Conservation (phyloP, 2,888 invertebrate species). For the Idaea straminata region DNA sequence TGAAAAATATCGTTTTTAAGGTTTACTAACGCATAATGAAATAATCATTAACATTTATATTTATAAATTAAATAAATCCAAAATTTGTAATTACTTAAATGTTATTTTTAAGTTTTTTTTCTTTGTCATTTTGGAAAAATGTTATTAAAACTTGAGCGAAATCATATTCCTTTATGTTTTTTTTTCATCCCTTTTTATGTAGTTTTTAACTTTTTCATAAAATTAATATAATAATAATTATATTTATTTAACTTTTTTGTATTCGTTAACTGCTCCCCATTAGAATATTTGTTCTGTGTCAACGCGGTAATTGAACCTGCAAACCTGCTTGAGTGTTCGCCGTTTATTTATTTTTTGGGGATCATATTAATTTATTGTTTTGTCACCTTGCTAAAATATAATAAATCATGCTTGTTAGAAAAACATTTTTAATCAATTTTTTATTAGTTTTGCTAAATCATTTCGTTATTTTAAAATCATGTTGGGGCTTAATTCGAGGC, state of each 20-base stretch:
- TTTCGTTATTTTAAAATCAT: constrained; percentile 1
- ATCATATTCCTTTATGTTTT: not conserved
- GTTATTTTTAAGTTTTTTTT: not conserved
- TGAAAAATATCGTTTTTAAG: not conserved
- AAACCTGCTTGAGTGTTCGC: too few relatives aligned
- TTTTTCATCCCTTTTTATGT: not conserved
- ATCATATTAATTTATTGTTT: not conserved
- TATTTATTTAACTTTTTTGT: too few relatives aligned
- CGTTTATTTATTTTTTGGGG: too few relatives aligned
- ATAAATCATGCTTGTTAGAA: not conserved
- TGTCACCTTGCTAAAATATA: too few relatives aligned
- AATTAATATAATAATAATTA: too few relatives aligned
- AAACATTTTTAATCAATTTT: not conserved
- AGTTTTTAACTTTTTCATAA: not conserved
- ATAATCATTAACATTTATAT: not conserved
- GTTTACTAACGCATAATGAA: not conserved
- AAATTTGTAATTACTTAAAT: not conserved
- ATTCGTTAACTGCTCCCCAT: too few relatives aligned
- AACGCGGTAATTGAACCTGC: too few relatives aligned
- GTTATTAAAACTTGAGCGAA: not conserved
- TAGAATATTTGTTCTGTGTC: too few relatives aligned
- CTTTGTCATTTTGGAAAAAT: not conserved
- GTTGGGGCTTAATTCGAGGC: not conserved
- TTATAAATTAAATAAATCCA: not conserved
- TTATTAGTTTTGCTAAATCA: not conserved